Percentiles rank a stretch among this genome's conserved stretches.
phyloP scores from a whole-genome alignment of 2,797 vertebrate genomes.

The Cynodonichthys magdalenae region DNA sequence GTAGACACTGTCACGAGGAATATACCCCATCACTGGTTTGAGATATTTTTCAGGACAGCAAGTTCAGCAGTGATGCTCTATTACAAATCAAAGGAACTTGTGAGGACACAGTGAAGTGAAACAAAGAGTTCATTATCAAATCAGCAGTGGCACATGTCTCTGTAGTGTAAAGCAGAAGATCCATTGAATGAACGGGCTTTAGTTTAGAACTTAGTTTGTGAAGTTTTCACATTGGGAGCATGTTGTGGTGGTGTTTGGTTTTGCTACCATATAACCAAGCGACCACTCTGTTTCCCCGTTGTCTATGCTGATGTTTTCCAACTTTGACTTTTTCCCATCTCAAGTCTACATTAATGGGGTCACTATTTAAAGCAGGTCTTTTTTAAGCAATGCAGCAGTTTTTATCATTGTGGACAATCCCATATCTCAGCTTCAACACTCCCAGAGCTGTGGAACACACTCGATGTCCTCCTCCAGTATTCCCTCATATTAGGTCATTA shows the following conservation, averaged over 20 bases:
- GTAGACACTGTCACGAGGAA: slow-evolving; percentile 6
- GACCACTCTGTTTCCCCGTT: neutral
- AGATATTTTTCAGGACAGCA: slow-evolving; percentile 35
- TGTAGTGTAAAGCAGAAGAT: slow-evolving; percentile 24
- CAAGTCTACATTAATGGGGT: slow-evolving; percentile 27
- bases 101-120: slow-evolving; percentile 34
- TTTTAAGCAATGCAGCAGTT: slow-evolving; percentile 27
- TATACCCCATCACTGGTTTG: slow-evolving; percentile 1
- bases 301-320: neutral
- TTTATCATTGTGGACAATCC: slow-evolving; percentile 27
- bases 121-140: slow-evolving; percentile 54
- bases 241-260: slow-evolving; percentile 9
- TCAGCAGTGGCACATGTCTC: slow-evolving; percentile 37
- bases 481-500: slow-evolving; percentile 60
- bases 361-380: slow-evolving; percentile 40
- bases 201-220: slow-evolving; percentile 15
- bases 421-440: slow-evolving; percentile 25
- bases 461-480: slow-evolving; percentile 32
- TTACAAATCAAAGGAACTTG: slow-evolving; percentile 26
- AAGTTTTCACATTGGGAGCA: slow-evolving; percentile 17
- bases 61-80: slow-evolving; percentile 32
- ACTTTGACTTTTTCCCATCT: slow-evolving; percentile 16
- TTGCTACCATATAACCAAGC: neutral
- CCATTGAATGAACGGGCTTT: slow-evolving; percentile 21
- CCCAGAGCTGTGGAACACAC: slow-evolving; percentile 27